phyloP scores from a whole-genome alignment of 2,888 invertebrate genomes.

The Limnephilus auricula region DNA sequence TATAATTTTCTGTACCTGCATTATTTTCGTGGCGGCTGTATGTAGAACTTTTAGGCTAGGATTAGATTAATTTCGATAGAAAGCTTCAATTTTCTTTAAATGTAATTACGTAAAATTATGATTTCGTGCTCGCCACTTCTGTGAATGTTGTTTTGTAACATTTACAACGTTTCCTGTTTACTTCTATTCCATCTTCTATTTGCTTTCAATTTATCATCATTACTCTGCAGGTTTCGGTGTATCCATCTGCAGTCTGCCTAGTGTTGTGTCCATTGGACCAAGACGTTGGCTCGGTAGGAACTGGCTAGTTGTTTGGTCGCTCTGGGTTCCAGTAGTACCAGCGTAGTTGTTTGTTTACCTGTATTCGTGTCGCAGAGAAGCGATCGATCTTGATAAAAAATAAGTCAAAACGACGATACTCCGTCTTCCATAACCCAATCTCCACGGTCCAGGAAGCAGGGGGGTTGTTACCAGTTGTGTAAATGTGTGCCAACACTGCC shows the following conservation, averaged over 20 bases:
- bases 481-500: too few species aligned
- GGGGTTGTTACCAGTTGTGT: not conserved
- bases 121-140: too few species aligned
- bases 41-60: too few species aligned
- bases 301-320: not conserved
- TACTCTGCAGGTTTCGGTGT: slow-evolving; percentile 36
- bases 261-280: not conserved
- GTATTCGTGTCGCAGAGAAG: slow-evolving; percentile 15
- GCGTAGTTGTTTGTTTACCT: slow-evolving; percentile 32
- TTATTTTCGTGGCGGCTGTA: too few species aligned
- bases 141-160: too few species aligned
- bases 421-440: not conserved
- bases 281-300: not conserved
- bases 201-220: slow-evolving; percentile 35
- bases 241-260: not conserved
- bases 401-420: not conserved
- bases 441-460: not conserved
- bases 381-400: slow-evolving; percentile 44
- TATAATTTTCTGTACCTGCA: too few species aligned
- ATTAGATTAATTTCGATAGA: too few species aligned
- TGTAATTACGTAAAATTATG: too few species aligned
- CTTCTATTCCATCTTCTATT: slow-evolving; percentile 11
- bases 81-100: too few species aligned
- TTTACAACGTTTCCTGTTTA: not conserved
- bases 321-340: not conserved